Evolutionary conservation across 2,797 vertebrate genomes (phyloP).

Genomic region (Geotrypetes seraphini): DNA sequence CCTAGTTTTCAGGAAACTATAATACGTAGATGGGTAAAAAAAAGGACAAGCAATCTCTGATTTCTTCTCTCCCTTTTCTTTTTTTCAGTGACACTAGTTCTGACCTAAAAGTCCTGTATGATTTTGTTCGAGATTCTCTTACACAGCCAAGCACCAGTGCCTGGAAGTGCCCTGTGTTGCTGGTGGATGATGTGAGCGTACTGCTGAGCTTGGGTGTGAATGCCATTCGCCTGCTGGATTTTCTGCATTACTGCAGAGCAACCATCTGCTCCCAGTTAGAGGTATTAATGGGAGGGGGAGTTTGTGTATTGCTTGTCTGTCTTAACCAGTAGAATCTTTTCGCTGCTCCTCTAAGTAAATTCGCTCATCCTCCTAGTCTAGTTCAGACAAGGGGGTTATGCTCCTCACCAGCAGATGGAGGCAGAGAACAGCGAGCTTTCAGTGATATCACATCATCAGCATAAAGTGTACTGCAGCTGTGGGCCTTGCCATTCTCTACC

Average conservation of each 20-base stretch:
- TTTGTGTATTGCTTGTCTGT: not conserved
- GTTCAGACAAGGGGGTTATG: too few relatives aligned
- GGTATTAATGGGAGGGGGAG: conserved; percentile 32
- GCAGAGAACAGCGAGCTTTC: too few relatives aligned
- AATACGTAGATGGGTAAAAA: not conserved
- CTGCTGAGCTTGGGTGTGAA: conserved; percentile 73
- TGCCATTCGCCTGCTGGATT: conserved; percentile 61
- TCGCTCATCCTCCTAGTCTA: too few relatives aligned
- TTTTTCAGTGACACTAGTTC: conserved; percentile 47
- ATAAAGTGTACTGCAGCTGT: too few relatives aligned
- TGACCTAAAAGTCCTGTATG: conserved; percentile 55
- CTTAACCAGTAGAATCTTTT: not conserved
- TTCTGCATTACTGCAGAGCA: conserved; percentile 80
- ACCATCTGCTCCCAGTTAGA: conserved; percentile 60
- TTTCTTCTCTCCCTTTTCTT: not conserved
- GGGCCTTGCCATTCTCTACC: too few relatives aligned
- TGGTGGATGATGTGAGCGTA: conserved; percentile 77
- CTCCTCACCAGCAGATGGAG: too few relatives aligned
- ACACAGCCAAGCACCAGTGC: not conserved
- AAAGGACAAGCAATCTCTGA: too few relatives aligned
- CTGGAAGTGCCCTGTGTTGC: conserved; percentile 62
- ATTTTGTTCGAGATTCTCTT: conserved; percentile 51
- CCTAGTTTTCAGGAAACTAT: too few relatives aligned
- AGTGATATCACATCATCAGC: too few relatives aligned
- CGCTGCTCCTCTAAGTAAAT: too few relatives aligned